Conservation (phyloP, 1,140 invertebrate species). For the Littorina saxatilis region DNA sequence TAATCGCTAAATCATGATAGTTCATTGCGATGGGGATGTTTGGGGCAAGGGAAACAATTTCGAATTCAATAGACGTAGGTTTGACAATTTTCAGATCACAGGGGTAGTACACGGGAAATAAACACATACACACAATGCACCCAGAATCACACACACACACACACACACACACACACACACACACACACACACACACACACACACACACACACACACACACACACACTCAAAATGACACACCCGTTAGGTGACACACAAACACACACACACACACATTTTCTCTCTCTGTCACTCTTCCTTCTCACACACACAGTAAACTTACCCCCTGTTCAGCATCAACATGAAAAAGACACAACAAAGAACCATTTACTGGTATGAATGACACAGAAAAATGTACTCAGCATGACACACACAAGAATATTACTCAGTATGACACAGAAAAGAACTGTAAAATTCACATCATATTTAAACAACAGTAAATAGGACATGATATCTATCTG, state of each 20-base stretch:
- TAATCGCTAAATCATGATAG: too few relatives aligned
- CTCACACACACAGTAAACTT: background rate
- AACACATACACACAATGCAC: slow-evolving; percentile 7
- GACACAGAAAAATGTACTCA: background rate
- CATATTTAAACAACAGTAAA: background rate
- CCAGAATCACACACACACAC: background rate
- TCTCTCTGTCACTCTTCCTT: too few relatives aligned
- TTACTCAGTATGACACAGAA: too few relatives aligned
- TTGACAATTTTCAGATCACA: too few relatives aligned
- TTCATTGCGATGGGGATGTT: too few relatives aligned
- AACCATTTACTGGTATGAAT: background rate
- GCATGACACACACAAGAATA: too few relatives aligned
- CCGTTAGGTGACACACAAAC: background rate
- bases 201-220: background rate
- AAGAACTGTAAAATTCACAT: background rate
- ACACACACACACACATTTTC: slow-evolving; percentile 1
- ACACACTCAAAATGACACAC: background rate
- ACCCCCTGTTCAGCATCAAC: background rate
- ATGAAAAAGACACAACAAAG: background rate
- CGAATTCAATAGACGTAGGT: too few relatives aligned
- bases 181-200: background rate
- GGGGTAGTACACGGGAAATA: too few relatives aligned
- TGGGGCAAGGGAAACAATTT: too few relatives aligned
- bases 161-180: slow-evolving; percentile 4
- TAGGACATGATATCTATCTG: too few relatives aligned